These are phyloP conservation scores for Grammomys surdaster DNA, from an alignment of 2,113 vertebrate genomes.

Conservation along the genomic window DNA sequence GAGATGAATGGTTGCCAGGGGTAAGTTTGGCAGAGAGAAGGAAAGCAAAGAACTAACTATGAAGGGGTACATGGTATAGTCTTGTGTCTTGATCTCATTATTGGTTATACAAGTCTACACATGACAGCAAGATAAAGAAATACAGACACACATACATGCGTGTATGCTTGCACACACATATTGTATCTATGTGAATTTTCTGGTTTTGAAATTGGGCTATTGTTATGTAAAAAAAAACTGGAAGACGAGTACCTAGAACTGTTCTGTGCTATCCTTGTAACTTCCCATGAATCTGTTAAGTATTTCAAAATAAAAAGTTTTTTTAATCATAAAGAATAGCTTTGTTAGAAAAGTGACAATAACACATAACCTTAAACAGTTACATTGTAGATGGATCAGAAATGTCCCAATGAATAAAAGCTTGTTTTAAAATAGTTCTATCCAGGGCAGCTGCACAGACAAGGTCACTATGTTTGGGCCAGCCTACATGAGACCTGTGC, in stretches of 20 bases:
- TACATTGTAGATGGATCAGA: background rate
- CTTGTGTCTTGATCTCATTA: slow-evolving; percentile 17
- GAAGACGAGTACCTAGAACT: background rate
- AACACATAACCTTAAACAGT: background rate
- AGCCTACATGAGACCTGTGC: background rate
- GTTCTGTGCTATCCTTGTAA: background rate
- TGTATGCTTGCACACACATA: background rate
- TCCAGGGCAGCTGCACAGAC: background rate
- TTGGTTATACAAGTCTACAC: background rate
- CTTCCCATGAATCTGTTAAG: background rate
- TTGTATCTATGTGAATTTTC: background rate
- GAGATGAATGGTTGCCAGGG: background rate
- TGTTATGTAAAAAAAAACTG: background rate
- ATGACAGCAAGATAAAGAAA: background rate
- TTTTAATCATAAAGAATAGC: background rate
- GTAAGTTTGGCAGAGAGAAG: background rate
- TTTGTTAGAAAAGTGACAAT: background rate
- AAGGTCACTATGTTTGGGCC: background rate
- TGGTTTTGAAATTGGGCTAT: slow-evolving; percentile 1
- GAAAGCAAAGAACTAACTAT: background rate
- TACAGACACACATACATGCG: background rate
- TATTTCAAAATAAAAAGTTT: background rate
- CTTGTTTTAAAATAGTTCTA: background rate
- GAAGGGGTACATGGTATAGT: background rate
- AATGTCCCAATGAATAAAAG: background rate